Evolutionary conservation across 2,113 vertebrate genomes (phyloP).

Genomic region (Trematocara zebra): DNA sequence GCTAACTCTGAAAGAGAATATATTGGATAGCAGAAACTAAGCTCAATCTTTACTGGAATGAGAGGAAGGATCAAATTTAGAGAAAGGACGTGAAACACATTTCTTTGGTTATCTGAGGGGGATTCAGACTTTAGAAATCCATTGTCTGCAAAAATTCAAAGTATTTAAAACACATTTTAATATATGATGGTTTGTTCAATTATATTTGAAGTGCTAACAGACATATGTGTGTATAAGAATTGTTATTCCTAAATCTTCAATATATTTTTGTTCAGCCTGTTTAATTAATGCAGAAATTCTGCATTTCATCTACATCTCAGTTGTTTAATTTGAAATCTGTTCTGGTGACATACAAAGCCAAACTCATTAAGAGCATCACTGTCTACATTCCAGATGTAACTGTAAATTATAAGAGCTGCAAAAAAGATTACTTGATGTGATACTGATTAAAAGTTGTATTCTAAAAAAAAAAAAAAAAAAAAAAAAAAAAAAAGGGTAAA

Average conservation of each 20-base stretch:
- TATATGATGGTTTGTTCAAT: neutral
- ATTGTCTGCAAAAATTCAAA: neutral
- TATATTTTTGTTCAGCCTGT: neutral
- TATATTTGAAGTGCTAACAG: fast-evolving
- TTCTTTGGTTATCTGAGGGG: neutral
- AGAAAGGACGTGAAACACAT: neutral
- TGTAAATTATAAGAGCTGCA: neutral
- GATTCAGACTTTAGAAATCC: neutral
- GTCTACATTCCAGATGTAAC: too few species aligned
- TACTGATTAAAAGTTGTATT: neutral
- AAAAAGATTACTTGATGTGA: neutral
- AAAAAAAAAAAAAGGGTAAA: neutral
- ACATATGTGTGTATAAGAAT: neutral
- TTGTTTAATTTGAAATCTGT: neutral
- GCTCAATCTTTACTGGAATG: neutral
- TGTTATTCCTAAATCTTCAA: neutral
- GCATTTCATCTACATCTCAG: neutral
- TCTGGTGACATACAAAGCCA: neutral
- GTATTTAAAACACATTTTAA: neutral
- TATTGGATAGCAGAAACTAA: neutral
- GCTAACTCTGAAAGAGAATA: neutral
- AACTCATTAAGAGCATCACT: neutral
- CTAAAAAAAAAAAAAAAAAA: neutral
- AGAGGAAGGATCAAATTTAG: neutral
- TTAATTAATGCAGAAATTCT: neutral